phyloP scores from a whole-genome alignment of 2,888 invertebrate species.

The Dascillus cervinus region DNA sequence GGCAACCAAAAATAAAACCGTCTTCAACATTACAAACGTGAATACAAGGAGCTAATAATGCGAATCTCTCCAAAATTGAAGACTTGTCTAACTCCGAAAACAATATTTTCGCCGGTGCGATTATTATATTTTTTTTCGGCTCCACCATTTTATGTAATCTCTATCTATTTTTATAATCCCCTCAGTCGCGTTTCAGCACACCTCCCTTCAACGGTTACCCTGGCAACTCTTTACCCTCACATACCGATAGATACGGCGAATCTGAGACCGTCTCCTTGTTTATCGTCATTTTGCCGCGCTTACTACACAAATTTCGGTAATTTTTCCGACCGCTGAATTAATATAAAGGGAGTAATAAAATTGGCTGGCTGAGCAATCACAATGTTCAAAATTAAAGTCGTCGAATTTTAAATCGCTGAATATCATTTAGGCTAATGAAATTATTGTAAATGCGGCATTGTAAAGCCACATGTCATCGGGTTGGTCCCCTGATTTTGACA shows the following conservation, averaged over 20 bases:
- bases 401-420: slow-evolving; percentile 21
- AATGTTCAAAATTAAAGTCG: not conserved
- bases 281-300: slow-evolving; percentile 13
- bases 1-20: too few species aligned
- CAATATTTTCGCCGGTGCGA: too few species aligned
- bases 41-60: too few species aligned
- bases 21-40: too few species aligned
- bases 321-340: not conserved
- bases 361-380: not conserved
- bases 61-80: too few species aligned
- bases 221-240: slow-evolving; percentile 28
- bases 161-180: slow-evolving; percentile 42
- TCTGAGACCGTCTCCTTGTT: slow-evolving; percentile 20
- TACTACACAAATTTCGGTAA: slow-evolving; percentile 8
- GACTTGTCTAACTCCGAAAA: too few species aligned
- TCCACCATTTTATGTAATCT: slow-evolving; percentile 40
- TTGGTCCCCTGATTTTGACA: slow-evolving; percentile 25
- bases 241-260: slow-evolving; percentile 26
- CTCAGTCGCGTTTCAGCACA: slow-evolving; percentile 33
- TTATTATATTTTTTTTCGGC: too few species aligned
- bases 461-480: slow-evolving; percentile 34
- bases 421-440: slow-evolving; percentile 35
- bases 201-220: slow-evolving; percentile 23
- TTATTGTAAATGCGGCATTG: slow-evolving; percentile 40
- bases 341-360: not conserved